Percentiles rank a stretch among this genome's conserved stretches.
phyloP scores from a whole-genome alignment of 2,797 vertebrate species.

The Syngnathus rostellatus region DNA sequence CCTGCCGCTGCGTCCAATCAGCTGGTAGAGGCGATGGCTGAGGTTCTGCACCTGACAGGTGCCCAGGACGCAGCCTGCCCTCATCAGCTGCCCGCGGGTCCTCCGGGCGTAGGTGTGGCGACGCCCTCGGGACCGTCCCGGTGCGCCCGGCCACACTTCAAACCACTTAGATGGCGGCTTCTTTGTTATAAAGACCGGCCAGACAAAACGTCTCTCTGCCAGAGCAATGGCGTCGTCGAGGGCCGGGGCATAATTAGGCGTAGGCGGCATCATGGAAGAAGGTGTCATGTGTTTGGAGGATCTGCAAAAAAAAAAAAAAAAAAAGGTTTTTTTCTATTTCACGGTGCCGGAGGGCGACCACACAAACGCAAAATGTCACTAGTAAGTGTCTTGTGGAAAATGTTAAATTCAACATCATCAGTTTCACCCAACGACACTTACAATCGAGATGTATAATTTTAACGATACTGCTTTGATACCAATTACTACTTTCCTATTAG shows the following conservation, averaged over 20 bases:
- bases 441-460: too few relatives aligned
- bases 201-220: constrained; percentile 22
- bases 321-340: constrained; percentile 13
- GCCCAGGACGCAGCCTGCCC: constrained; percentile 81
- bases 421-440: too few relatives aligned
- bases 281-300: constrained; percentile 33
- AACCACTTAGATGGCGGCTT: constrained; percentile 27
- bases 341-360: neutral
- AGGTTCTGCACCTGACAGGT: constrained; percentile 94
- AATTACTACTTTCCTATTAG: too few relatives aligned
- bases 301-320: constrained; percentile 28
- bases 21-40: constrained; percentile 84
- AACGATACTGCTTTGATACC: too few relatives aligned
- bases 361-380: neutral
- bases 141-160: constrained; percentile 6
- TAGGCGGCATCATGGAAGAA: constrained; percentile 22
- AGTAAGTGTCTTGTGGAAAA: too few relatives aligned
- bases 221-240: constrained; percentile 29
- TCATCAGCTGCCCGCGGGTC: constrained; percentile 62
- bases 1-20: constrained; percentile 72
- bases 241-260: constrained; percentile 19
- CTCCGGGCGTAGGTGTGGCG: constrained; percentile 49
- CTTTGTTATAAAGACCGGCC: constrained; percentile 22
- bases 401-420: too few relatives aligned
- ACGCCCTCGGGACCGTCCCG: constrained; percentile 47